Base-by-base conservation (phyloP, 2,888 invertebrate species). In the Philopedon plagiatum region DNA sequence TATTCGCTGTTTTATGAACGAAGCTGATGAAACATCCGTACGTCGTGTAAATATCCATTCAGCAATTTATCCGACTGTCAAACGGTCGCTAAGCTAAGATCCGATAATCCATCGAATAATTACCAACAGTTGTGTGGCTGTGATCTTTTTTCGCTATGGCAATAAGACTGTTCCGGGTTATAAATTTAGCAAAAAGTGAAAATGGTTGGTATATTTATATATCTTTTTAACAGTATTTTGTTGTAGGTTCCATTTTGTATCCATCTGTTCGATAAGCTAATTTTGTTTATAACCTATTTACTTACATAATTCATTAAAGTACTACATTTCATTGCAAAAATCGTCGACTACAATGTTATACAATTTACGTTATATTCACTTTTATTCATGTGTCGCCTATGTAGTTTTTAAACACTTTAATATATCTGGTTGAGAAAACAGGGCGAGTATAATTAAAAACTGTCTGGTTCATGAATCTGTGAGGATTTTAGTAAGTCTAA, bases 131-230 rank as follows among this genome's bases (percentile, higher is more conserved):
- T 2, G 5, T 2, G 7, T 15, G 1, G 29, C 29, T 29, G 18
- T 54, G n/a, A 29, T 29, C 9, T 29, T 23, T 51, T 8, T 54
- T 57, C 18, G 63, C 54, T 51, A 93, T 93, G 93, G 93, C 93
- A 88, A 90, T 91, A 85, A 89, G 89, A 79, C 87, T 93, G 83
- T 88, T 90, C 81, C 90, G 93, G 85, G 88, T 90, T 84, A 88
- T 90, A 87, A 89, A 89, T 79, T 77, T 86, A 75, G 82, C 87
- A 75, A 89, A 86, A 84, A 86, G 86, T 79, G 88, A 91, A 86
- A 86, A 91, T 81, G 92, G 93, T 93, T 88, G 89, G 84, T 84
- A 83, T 8, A n/a, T 58, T 54, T 51, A 0, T 29, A 11, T 3
- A 26, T 44, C n/a, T 57, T 49, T n/a, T n/a, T 19, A n/a, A 46